Evolutionary conservation across 2,113 vertebrate species (phyloP), one percentile per base, ranked within the genome.

Genomic region (Amphilophus citrinellus): DNA sequence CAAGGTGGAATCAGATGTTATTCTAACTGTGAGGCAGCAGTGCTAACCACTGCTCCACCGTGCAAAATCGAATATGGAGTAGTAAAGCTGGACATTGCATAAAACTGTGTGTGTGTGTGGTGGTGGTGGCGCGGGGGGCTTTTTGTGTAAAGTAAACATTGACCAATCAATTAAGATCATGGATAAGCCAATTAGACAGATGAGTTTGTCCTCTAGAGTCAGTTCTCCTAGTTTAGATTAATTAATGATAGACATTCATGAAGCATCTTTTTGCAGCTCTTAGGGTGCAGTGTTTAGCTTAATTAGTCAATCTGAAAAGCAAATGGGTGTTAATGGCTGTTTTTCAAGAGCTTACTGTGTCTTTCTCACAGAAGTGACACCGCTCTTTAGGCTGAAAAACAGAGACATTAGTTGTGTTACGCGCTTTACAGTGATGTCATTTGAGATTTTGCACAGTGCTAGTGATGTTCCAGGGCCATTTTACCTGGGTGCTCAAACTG

Each of bases 251-350:
- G 27, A 20, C 30, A 87, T 91, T 76, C 61, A 60, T 82, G 50
- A 77, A 44, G 68, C 62, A 66, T 89, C 61, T 83, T 88, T 80
- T 81, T 76, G 35, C 65, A 32, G 66, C 87, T 81, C 76, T 62
- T n/a, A 50, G 80, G 75, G 30, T 65, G 47, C 27, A 59, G 58
- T 77, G 73, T 91, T 93, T 89, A 86, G 68, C 77, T 39, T 88
- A 86, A 90, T 93, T 87, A 90, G 83, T 85, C 82, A 47, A 87
- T 92, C 76, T 92, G 68, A 93, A 91, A 91, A 83, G 86, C 86
- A 92, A 88, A 92, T 91, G 42, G 13, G 56, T 63, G 22, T 89
- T 90, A 91, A 87, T 66, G 80, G 87, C 76, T 90, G 83, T 88
- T 90, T 89, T 87, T 84, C 66, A 77, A 81, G 60, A 68, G 73